Evolutionary conservation across 2,888 invertebrate genomes (phyloP).

Genomic region (Philaethria dido): DNA sequence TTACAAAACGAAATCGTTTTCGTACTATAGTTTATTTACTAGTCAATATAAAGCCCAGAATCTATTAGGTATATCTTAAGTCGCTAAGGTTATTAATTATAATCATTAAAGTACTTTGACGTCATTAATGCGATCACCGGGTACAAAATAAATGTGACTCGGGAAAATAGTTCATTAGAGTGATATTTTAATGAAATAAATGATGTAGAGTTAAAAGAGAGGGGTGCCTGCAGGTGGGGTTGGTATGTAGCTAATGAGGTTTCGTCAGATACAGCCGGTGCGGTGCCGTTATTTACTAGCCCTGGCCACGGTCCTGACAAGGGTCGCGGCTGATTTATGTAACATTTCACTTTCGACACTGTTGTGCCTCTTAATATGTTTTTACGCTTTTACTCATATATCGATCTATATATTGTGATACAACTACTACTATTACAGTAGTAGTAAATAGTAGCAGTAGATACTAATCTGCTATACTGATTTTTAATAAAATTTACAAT

Average conservation of each 20-base stretch:
- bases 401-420: too few relatives aligned
- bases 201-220: constrained; percentile 35
- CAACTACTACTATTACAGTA: too few relatives aligned
- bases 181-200: constrained; percentile 43
- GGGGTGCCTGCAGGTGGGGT: constrained; percentile 38
- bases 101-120: constrained; percentile 10
- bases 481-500: too few relatives aligned
- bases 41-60: not conserved
- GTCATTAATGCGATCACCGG: constrained; percentile 15
- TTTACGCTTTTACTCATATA: constrained; percentile 38
- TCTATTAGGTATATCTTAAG: not conserved
- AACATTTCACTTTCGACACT: constrained; percentile 68
- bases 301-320: constrained; percentile 58
- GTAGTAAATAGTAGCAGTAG: too few relatives aligned
- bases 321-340: constrained; percentile 78
- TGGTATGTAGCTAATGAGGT: constrained; percentile 48
- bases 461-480: too few relatives aligned
- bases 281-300: constrained; percentile 67
- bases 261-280: constrained; percentile 60
- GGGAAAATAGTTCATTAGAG: constrained; percentile 32
- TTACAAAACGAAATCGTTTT: too few relatives aligned
- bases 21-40: not conserved
- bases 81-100: constrained; percentile 12
- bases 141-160: constrained; percentile 17
- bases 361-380: constrained; percentile 56